Evolutionary conservation across 2,113 vertebrate species (phyloP).

Genomic region (Anguilla japonica): DNA sequence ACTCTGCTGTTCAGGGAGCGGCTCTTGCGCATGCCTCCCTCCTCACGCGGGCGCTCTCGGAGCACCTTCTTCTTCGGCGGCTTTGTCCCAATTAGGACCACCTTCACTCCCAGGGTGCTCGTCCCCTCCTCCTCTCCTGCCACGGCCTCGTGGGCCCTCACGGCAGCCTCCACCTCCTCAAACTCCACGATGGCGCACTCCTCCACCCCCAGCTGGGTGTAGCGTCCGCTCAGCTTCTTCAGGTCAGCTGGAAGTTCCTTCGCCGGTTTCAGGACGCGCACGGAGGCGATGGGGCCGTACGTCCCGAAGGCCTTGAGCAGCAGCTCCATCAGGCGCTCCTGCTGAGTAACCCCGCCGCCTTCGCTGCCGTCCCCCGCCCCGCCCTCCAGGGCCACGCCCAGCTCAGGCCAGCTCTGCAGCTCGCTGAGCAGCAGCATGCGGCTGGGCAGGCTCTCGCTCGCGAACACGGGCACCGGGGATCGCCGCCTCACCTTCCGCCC

Average conservation of each 20-base stretch:
- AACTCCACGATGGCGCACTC: slow-evolving; percentile 94
- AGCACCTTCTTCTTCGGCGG: slow-evolving; percentile 91
- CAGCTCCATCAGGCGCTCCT: slow-evolving; percentile 92
- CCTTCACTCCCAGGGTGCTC: slow-evolving; percentile 71
- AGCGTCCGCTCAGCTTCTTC: slow-evolving; percentile 83
- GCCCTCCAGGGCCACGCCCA: slow-evolving; percentile 60
- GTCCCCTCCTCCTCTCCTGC: slow-evolving; percentile 63
- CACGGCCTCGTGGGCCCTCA: slow-evolving; percentile 83
- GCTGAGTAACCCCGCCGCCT: slow-evolving; percentile 66
- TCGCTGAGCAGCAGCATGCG: slow-evolving; percentile 93
- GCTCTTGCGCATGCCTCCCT: slow-evolving; percentile 73
- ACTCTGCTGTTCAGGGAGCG: slow-evolving; percentile 88
- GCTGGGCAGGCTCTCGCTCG: slow-evolving; percentile 89
- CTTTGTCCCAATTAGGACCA: slow-evolving; percentile 89
- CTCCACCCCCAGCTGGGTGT: slow-evolving; percentile 81
- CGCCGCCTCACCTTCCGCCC: slow-evolving; percentile 89
- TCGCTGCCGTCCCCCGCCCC: slow-evolving; percentile 53
- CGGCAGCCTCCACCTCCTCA: slow-evolving; percentile 90
- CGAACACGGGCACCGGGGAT: slow-evolving; percentile 83
- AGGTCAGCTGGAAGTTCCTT: slow-evolving; percentile 87
- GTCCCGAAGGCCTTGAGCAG: slow-evolving; percentile 85
- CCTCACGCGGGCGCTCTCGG: slow-evolving; percentile 78
- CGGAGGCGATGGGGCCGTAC: slow-evolving; percentile 86
- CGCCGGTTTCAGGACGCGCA: slow-evolving; percentile 87
- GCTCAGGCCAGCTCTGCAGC: slow-evolving; percentile 77